Base-by-base conservation (phyloP, 2,797 vertebrate genomes). In the Martes flavigula region DNA sequence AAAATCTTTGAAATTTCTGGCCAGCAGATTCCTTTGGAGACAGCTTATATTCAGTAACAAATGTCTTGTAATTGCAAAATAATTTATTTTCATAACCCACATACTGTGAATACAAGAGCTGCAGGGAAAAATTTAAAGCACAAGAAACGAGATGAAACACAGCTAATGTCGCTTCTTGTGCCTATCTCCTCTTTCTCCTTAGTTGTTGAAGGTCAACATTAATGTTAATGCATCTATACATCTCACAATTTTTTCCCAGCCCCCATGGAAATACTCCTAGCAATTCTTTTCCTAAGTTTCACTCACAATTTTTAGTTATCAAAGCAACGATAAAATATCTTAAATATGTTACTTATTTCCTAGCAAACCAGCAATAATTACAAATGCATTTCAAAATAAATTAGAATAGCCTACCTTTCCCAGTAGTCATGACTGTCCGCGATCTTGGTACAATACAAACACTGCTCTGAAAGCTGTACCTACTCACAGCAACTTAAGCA, bases 351-450 rank as follows among this genome's bases (percentile, higher is more conserved):
- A 56, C 54, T 77, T 58, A 75, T 32, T 68, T 87, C 64, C 60
- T 68, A 78, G 70, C 70, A 81, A 84, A 89, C 30, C 30, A 62
- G 87, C 7, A 96, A 77, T 72, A 91, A 96, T 58, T 73, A 88
- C 8, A 81, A 88, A 87, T 64, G 70, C 27, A 93, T 95, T 92
- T 62, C 79, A 91, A 62, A 96, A 92, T 27, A 46, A 1, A 73
- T 30, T 3, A 66, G 66, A 23, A 96, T 25, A 95, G 85, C 99
- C 98, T 99, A 99, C 99, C 99, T 99, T 99, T 99, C 97, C 99
- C 99, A 1, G 99, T 98, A 96, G 99, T 99, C 99, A 99, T 99
- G 97, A 96, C 97, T 97, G 94, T 97, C 96, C 97, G 98, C 7
- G 97, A 97, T 96, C 70, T 56, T 30, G 94, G 88, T 95, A 95